Base-by-base conservation (phyloP, 1,140 invertebrate genomes). In the Diorhabda carinulata region DNA sequence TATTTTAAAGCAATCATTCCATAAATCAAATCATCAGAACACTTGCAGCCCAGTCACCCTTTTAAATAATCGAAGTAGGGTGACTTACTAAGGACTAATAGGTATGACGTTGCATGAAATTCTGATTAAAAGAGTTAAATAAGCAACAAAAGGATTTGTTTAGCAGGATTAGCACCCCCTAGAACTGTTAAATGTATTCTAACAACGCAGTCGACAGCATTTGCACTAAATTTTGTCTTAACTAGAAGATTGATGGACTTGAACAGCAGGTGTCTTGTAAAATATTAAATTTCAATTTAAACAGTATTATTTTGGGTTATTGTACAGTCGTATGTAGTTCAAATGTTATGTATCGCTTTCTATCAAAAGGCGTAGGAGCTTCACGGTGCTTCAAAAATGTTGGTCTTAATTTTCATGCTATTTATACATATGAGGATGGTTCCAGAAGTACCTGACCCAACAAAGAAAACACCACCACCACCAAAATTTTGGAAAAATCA, bases 81-180 rank as follows among this genome's bases (percentile, higher is more conserved):
- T 44, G 60, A 66, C 47, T 47, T 64, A 57, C 67, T 76, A 76
- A 76, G 73, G 70, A 52, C 59, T 77, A 75, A 77, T 74, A 76
- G 69, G 72, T 74, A 78, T 78, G 76, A 78, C 77, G 70, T 70
- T 72, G 77, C 78, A 79, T 78, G 76, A 78, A 79, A 79, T 78
- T 71, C 72, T 67, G 70, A 77, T 77, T 78, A 74, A 77, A 77
- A 76, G 74, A 76, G 74, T 77, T 76, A 77, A 77, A 77, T 72
- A 64, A 73, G 68, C 68, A 77, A 78, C 74, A 76, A 78, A 72
- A 66, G 73, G 73, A 72, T 77, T 70, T 69, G 72, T 70, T 70
- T 59, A 67, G 71, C 56, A 67, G 71, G 77, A 77, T 79, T 75
- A 75, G 70, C 73, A 75, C 73, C 75, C 76, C 67, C 57, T 25